Evolutionary conservation across 2,113 vertebrate species (phyloP), one percentile per base, ranked within the genome.

Genomic region (Thomomys bottae): DNA sequence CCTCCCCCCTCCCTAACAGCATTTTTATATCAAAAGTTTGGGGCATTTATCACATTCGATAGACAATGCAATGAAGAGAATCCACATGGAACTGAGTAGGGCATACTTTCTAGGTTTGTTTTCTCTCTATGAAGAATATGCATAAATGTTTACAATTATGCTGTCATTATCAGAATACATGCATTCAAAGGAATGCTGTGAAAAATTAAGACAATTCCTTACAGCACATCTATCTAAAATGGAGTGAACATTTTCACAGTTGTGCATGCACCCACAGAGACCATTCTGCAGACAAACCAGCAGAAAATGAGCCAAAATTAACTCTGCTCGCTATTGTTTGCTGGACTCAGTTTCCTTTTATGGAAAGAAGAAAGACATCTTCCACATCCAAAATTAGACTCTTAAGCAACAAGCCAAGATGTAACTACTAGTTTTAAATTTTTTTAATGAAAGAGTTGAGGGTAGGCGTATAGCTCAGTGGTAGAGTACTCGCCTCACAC

Each of bases 181-280:
- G 36, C 36, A 80, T 61, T 80, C n/a, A 75, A 80, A 72, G 83
- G 63, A 61, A 54, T 36, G n/a, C 42, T 61, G 6, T 45, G 30
- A 95, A 23, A 79, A 89, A 91, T 17, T 57, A 75, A 89, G 76
- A 61, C 78, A 87, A 91, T 64, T 87, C 61, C 67, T 92, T 76
- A 54, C 4, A 76, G 40, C 10, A 45, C 49, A 49, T 70, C 63
- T 59, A 49, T 70, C 40, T 45, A 45, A 71, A 76, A 38, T n/a
- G 24, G 30, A 54, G 12, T 17, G 15, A 15, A 59, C 40, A 72
- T 76, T 63, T 45, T 64, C 38, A 4, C 6, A 2, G 57, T 3
- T 73, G 68, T 81, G 59, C 49, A 71, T 17, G 10, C 7, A 59
- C 23, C n/a, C 84, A 75, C 34, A 88, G 36, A 78, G 66, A 78